Conservation (phyloP, 2,113 vertebrate genomes). For the Astur gentilis region DNA sequence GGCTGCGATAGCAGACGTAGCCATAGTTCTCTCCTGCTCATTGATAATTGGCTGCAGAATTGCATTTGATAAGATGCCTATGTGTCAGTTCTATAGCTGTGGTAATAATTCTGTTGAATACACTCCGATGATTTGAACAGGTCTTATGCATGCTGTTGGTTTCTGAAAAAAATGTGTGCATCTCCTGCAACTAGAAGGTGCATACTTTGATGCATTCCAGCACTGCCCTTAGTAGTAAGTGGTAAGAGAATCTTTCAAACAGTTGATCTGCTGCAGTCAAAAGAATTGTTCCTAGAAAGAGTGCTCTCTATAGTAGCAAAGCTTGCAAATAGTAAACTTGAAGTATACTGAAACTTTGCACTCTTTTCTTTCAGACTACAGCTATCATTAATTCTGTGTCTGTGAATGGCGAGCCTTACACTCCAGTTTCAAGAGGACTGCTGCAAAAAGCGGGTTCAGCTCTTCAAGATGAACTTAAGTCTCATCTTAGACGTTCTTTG, state of each 20-base stretch:
- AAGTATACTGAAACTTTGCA: background rate
- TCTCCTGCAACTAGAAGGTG: background rate
- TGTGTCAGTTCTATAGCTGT: background rate
- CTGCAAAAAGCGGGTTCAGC: conserved; percentile 43
- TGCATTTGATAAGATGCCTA: background rate
- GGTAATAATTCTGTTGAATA: background rate
- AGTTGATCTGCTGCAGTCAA: background rate
- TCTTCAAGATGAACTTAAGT: conserved; percentile 37
- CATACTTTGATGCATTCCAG: background rate
- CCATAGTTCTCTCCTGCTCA: background rate
- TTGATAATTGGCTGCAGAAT: background rate
- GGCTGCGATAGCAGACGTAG: background rate
- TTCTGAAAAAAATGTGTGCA: background rate
- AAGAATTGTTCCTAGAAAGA: background rate
- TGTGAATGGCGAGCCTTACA: accelerated
- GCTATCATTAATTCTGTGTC: conserved; percentile 75
- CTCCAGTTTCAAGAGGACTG: conserved; percentile 42
- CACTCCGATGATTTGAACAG: background rate
- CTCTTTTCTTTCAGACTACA: conserved; percentile 71
- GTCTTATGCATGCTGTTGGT: background rate
- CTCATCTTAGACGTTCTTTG: accelerated
- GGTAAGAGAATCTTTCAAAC: background rate
- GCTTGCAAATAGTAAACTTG: background rate
- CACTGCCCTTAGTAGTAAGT: background rate
- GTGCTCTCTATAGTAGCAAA: background rate